These are phyloP conservation scores for Hemibagrus wyckioides DNA, from an alignment of 2,113 vertebrate species.

Conservation along the genomic window DNA sequence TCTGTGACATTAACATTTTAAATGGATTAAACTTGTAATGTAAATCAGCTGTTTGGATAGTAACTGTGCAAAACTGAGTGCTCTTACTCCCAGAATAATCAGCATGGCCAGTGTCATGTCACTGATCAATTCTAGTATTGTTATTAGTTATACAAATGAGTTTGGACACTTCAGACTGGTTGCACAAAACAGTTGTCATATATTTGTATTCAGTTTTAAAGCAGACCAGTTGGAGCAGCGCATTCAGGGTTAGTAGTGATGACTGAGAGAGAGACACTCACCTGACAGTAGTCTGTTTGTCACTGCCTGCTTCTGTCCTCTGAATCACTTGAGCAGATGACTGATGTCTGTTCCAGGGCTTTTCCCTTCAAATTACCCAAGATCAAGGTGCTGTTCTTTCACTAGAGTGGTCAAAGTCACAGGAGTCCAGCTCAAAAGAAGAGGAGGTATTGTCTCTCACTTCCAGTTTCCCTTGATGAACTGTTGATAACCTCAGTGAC, in stretches of 20 bases:
- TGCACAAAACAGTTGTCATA: neutral
- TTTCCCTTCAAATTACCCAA: conserved; percentile 62
- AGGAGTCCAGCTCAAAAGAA: conserved; percentile 56
- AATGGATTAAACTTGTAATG: neutral
- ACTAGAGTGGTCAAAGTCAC: conserved; percentile 57
- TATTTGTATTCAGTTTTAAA: neutral
- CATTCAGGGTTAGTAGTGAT: conserved; percentile 20
- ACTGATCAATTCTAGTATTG: neutral
- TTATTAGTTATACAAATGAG: neutral
- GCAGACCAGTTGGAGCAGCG: neutral
- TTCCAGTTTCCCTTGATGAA: conserved; percentile 77
- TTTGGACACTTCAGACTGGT: neutral
- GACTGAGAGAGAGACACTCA: conserved; percentile 49
- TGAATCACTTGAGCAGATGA: conserved; percentile 72
- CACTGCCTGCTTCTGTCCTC: conserved; percentile 48
- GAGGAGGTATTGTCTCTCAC: conserved; percentile 73
- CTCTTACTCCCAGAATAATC: neutral
- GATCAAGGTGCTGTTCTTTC: conserved; percentile 62
- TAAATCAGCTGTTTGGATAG: too few relatives aligned
- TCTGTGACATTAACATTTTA: neutral
- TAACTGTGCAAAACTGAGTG: neutral
- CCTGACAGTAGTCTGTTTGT: conserved; percentile 55
- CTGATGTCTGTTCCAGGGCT: conserved; percentile 63
- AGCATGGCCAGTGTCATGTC: neutral
- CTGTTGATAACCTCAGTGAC: conserved; percentile 71